These are phyloP conservation scores for Nothobranchius kuhntae DNA, from an alignment of 2,113 vertebrate genomes.

Conservation along the genomic window DNA sequence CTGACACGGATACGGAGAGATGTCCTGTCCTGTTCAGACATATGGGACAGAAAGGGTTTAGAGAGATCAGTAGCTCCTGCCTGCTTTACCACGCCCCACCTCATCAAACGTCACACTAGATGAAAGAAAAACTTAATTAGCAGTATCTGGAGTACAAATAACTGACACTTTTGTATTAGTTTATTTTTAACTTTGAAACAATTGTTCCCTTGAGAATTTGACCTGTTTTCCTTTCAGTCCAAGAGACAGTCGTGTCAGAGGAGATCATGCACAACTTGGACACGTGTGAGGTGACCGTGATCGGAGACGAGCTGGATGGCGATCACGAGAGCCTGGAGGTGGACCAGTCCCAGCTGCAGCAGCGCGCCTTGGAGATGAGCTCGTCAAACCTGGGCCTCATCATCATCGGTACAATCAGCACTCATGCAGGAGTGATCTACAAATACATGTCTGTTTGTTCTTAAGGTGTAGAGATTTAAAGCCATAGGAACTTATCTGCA, in stretches of 20 bases:
- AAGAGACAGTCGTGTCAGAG: slow-evolving; percentile 96
- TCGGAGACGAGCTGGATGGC: slow-evolving; percentile 89
- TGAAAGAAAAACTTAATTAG: slow-evolving; percentile 12
- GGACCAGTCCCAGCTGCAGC: slow-evolving; percentile 85
- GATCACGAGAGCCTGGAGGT: slow-evolving; percentile 94
- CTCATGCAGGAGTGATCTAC: not conserved
- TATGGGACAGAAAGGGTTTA: slow-evolving; percentile 55
- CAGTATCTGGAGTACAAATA: no score
- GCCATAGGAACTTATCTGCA: not conserved
- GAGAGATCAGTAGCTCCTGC: slow-evolving; percentile 38
- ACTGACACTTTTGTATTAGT: no score
- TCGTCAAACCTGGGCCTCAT: slow-evolving; percentile 87
- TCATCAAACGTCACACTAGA: not conserved
- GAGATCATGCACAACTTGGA: slow-evolving; percentile 99
- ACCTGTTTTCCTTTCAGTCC: slow-evolving; percentile 78
- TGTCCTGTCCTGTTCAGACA: slow-evolving; percentile 43
- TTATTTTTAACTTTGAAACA: no score
- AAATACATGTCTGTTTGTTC: not conserved
- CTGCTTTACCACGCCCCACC: slow-evolving; percentile 27
- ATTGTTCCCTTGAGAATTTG: not conserved
- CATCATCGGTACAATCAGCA: slow-evolving; percentile 83
- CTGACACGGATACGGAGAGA: slow-evolving; percentile 50
- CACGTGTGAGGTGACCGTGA: slow-evolving; percentile 88
- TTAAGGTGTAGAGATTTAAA: not conserved
- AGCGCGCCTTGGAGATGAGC: slow-evolving; percentile 90